Evolutionary conservation across 2,888 invertebrate species (phyloP).

Genomic region (Trachelus tabidus): DNA sequence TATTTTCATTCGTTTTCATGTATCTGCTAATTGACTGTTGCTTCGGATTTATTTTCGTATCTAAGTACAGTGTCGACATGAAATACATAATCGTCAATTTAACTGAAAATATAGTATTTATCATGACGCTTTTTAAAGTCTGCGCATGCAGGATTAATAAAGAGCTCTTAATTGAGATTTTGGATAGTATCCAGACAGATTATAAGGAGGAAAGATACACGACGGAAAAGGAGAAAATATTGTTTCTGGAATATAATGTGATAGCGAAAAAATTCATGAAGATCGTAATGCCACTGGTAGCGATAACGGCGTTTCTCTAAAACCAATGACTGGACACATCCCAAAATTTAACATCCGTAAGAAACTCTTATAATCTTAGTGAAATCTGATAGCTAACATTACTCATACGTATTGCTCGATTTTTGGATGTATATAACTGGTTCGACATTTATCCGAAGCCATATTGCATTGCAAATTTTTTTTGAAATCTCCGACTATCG

Average conservation of each 20-base stretch:
- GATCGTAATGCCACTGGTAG: not conserved
- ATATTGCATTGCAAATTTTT: not conserved
- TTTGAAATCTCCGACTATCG: slow-evolving; percentile 11
- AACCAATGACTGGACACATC: slow-evolving; percentile 3
- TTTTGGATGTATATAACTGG: not conserved
- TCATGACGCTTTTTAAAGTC: not conserved
- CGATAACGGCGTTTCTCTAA: slow-evolving; percentile 6
- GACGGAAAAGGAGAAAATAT: too few relatives aligned
- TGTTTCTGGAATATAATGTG: slow-evolving; percentile 4
- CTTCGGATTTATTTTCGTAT: too few relatives aligned
- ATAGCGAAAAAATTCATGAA: slow-evolving; percentile 7
- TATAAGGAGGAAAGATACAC: not conserved
- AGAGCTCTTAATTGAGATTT: not conserved
- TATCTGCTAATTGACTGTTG: too few relatives aligned
- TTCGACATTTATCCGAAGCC: not conserved
- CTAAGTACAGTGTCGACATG: too few relatives aligned
- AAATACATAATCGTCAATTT: too few relatives aligned
- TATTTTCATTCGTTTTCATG: not conserved
- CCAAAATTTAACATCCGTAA: not conserved
- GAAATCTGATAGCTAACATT: too few relatives aligned
- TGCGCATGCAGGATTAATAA: not conserved
- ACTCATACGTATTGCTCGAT: too few relatives aligned
- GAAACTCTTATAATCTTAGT: not conserved
- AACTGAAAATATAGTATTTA: not conserved
- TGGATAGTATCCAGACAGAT: not conserved